These are phyloP conservation scores for Myripristis murdjan DNA, from an alignment of 2,797 vertebrate species.

Conservation along the genomic window DNA sequence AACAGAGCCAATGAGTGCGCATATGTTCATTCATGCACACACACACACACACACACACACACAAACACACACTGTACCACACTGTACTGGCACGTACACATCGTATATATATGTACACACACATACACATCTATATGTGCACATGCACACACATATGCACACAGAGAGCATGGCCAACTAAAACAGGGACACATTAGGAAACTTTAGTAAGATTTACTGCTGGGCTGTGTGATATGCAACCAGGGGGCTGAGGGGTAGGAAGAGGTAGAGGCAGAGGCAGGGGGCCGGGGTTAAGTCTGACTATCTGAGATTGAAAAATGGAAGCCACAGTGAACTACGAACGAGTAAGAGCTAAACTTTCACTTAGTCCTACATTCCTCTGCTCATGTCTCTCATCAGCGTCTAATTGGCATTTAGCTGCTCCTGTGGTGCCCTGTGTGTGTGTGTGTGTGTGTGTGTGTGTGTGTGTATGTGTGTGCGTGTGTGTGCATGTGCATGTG, in stretches of 20 bases:
- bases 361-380: constrained; percentile 45
- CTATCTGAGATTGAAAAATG: constrained; percentile 27
- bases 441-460: constrained; percentile 8
- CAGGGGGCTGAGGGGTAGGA: constrained; percentile 11
- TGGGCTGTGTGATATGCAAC: constrained; percentile 32
- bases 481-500: background rate
- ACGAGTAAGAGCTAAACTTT: constrained; percentile 41
- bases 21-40: background rate
- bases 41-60: constrained; percentile 6
- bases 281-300: constrained; percentile 27
- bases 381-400: constrained; percentile 52
- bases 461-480: constrained; percentile 1
- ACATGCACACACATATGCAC: background rate
- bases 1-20: constrained; percentile 33
- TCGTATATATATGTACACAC: background rate
- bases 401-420: constrained; percentile 58
- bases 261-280: background rate
- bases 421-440: constrained; percentile 12
- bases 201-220: constrained; percentile 63
- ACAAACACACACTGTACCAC: constrained; percentile 6
- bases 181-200: constrained; percentile 57
- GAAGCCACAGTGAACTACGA: constrained; percentile 33
- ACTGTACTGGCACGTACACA: no score
- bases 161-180: constrained; percentile 43
- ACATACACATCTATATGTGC: constrained; percentile 9